Percentiles rank a stretch among this genome's conserved stretches.
These are phyloP conservation scores for Pholis gunnellus DNA, from an alignment of 2,113 vertebrate species.

Conservation along the genomic window DNA sequence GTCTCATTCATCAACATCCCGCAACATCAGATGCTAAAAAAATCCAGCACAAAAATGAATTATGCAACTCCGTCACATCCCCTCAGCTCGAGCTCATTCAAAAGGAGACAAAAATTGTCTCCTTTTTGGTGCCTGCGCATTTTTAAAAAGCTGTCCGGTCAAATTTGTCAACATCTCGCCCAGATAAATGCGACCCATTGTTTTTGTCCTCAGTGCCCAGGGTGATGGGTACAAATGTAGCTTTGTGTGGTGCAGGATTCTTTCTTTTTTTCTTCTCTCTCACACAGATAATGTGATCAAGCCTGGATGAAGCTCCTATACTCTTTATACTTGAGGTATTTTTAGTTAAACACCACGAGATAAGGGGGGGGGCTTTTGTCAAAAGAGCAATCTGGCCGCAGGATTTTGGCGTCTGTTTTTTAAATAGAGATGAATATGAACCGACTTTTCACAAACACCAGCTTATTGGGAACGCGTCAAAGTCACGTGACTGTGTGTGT, in stretches of 20 bases:
- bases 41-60: constrained; percentile 6
- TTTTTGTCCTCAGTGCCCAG: constrained; percentile 17
- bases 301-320: neutral
- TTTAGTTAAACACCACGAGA: constrained; percentile 17
- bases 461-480: neutral
- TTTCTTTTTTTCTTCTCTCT: neutral
- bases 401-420: neutral
- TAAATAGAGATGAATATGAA: constrained; percentile 4
- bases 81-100: constrained; percentile 16
- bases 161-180: constrained; percentile 15
- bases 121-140: constrained; percentile 1
- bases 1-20: constrained; percentile 43
- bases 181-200: constrained; percentile 39
- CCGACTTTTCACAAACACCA: neutral
- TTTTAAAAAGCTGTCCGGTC: constrained; percentile 7
- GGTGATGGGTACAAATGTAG: constrained; percentile 37
- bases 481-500: neutral
- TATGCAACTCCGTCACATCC: neutral
- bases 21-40: neutral
- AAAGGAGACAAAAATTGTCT: neutral
- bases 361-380: constrained; percentile 5
- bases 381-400: neutral
- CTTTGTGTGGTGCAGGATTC: constrained; percentile 4
- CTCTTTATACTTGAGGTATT: constrained; percentile 3
- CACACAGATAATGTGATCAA: constrained; percentile 38